Evolutionary conservation across 2,113 vertebrate species (phyloP).

Genomic region (Semicossyphus pulcher): DNA sequence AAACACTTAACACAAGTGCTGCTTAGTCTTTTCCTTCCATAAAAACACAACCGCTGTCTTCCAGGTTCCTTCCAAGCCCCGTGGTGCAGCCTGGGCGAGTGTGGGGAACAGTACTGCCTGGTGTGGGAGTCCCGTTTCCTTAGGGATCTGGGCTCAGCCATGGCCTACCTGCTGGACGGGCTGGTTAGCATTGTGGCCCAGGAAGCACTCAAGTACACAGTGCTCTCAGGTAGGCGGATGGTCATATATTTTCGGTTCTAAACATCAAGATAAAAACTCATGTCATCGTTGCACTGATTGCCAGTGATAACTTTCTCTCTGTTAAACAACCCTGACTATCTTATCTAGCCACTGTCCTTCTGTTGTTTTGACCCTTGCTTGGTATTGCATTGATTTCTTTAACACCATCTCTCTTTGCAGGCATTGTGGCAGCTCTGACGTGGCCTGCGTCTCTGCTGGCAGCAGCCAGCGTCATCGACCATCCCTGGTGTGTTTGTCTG

Average conservation of each 20-base stretch:
- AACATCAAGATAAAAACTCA: background rate
- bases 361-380: background rate
- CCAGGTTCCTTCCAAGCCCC: constrained; percentile 89
- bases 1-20: constrained; percentile 52
- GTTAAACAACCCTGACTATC: background rate
- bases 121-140: constrained; percentile 97
- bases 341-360: background rate
- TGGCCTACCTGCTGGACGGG: constrained; percentile 91
- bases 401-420: constrained; percentile 71
- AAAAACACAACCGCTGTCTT: constrained; percentile 21
- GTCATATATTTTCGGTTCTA: background rate
- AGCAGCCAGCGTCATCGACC: constrained; percentile 92
- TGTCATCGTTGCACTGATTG: background rate
- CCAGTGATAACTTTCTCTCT: background rate
- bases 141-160: constrained; percentile 89
- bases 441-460: constrained; percentile 93
- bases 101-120: constrained; percentile 94
- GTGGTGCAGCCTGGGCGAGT: constrained; percentile 88
- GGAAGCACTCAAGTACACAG: constrained; percentile 95
- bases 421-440: constrained; percentile 92
- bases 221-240: constrained; percentile 88
- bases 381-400: background rate
- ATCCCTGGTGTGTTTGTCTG: constrained; percentile 97
- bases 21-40: background rate
- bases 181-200: constrained; percentile 94